Evolutionary conservation across 2,113 vertebrate species (phyloP).

Genomic region (Geococcyx californianus): DNA sequence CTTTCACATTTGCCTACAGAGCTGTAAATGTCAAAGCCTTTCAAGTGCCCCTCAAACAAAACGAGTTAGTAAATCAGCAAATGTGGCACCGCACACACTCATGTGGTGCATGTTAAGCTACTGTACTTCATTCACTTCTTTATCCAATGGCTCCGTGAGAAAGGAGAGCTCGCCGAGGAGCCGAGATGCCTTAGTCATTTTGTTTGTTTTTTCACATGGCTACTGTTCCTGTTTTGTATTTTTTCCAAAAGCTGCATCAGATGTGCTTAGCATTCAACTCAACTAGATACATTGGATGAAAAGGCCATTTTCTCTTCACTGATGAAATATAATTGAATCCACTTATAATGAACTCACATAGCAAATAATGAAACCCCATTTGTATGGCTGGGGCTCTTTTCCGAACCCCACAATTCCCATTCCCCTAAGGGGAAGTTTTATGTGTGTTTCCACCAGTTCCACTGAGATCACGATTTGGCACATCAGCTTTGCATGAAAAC

Average conservation of each 20-base stretch:
- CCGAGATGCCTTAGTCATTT: constrained; percentile 17
- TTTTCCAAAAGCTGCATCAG: constrained; percentile 25
- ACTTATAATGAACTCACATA: constrained; percentile 58
- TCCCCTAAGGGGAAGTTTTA: neutral
- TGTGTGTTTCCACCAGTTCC: constrained; percentile 15
- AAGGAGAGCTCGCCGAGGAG: neutral
- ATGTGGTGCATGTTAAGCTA: constrained; percentile 34
- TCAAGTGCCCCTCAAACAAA: constrained; percentile 56
- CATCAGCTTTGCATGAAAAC: neutral
- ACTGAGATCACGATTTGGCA: constrained; percentile 55
- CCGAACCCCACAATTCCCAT: constrained; percentile 20
- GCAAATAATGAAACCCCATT: constrained; percentile 48
- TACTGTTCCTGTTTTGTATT: constrained; percentile 31
- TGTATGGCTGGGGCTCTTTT: neutral
- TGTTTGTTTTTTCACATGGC: constrained; percentile 55
- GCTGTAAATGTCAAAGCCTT: constrained; percentile 59
- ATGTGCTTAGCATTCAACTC: constrained; percentile 58
- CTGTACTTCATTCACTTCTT: constrained; percentile 50
- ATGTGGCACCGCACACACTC: neutral
- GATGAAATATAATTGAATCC: constrained; percentile 63
- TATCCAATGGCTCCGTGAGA: neutral
- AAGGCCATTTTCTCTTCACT: constrained; percentile 50
- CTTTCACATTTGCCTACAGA: constrained; percentile 55
- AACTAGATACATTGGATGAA: constrained; percentile 39
- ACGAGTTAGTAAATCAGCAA: constrained; percentile 43